These are phyloP conservation scores for Apostichopus japonicus DNA, from an alignment of 35 echinoderm and acorn worm species.

Conservation along the genomic window DNA sequence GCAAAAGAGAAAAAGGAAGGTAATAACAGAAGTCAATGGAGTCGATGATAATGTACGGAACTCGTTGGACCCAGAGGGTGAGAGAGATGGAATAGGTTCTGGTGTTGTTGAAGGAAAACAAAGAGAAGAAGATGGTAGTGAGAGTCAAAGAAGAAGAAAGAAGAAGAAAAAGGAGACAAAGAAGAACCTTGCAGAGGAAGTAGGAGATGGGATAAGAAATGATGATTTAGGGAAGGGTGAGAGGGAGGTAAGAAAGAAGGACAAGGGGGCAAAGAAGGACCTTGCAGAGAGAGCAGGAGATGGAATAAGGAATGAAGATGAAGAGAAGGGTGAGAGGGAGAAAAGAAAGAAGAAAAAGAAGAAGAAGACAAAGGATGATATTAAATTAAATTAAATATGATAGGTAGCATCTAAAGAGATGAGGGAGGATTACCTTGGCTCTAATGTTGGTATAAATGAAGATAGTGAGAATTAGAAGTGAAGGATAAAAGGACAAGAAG, in stretches of 20 bases:
- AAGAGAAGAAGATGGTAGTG: not conserved
- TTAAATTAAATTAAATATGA: too few relatives aligned
- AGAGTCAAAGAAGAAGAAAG: not conserved
- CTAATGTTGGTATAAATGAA: too few relatives aligned
- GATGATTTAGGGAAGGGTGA: not conserved
- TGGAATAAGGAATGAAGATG: not conserved
- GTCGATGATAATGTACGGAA: not conserved
- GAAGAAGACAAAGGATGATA: not conserved
- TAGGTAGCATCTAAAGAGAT: too few relatives aligned
- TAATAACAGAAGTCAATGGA: not conserved
- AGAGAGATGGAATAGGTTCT: not conserved
- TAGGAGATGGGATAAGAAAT: not conserved
- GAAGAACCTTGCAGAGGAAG: not conserved
- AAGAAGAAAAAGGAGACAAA: not conserved
- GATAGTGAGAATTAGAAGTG: not conserved
- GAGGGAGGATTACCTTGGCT: too few relatives aligned
- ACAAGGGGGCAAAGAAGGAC: not conserved
- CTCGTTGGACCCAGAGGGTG: not conserved
- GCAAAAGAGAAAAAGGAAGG: conserved; percentile 18
- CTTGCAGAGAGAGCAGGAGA: not conserved
- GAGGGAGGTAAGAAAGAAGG: not conserved
- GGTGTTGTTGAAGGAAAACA: not conserved
- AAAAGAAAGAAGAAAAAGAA: conserved; percentile 4
- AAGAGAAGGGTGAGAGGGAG: not conserved
- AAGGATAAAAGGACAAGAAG: not conserved